These are phyloP conservation scores for Coccyzus lansbergi DNA, from an alignment of 2,797 vertebrate genomes.

Conservation along the genomic window DNA sequence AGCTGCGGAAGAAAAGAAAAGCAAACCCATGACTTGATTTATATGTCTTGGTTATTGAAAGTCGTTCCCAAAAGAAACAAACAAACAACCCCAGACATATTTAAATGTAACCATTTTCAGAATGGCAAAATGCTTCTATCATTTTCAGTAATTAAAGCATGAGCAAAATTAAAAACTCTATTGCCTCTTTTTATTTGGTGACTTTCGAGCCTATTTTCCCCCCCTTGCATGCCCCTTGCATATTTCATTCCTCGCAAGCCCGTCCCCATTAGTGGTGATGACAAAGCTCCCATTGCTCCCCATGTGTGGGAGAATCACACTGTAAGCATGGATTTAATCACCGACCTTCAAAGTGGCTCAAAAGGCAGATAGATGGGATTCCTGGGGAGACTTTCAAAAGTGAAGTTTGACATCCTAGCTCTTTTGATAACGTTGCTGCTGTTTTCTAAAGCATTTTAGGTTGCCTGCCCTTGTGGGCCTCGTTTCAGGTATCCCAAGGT, in stretches of 20 bases:
- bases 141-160: slow-evolving; percentile 41
- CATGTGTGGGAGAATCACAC: slow-evolving; percentile 64
- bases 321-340: slow-evolving; percentile 72
- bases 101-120: neutral
- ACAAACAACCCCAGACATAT: slow-evolving; percentile 17
- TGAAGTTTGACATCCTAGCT: slow-evolving; percentile 55
- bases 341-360: slow-evolving; percentile 66
- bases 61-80: slow-evolving; percentile 44
- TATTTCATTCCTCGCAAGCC: slow-evolving; percentile 57
- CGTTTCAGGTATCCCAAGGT: slow-evolving; percentile 33
- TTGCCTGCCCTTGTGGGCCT: slow-evolving; percentile 26
- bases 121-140: neutral
- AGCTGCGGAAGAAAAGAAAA: slow-evolving; percentile 57
- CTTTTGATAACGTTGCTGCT: slow-evolving; percentile 31
- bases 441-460: neutral
- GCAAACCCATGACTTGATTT: slow-evolving; percentile 61
- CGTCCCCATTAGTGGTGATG: slow-evolving; percentile 68
- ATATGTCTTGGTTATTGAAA: slow-evolving; percentile 59
- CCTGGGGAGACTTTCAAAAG: slow-evolving; percentile 69
- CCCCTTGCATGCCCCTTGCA: neutral
- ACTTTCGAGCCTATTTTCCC: neutral
- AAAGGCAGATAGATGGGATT: slow-evolving; percentile 66
- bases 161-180: slow-evolving; percentile 19
- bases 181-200: slow-evolving; percentile 41
- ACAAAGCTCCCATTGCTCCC: slow-evolving; percentile 68